Conservation (phyloP, 2,797 vertebrate genomes). For the Sebastes matsubarae region DNA sequence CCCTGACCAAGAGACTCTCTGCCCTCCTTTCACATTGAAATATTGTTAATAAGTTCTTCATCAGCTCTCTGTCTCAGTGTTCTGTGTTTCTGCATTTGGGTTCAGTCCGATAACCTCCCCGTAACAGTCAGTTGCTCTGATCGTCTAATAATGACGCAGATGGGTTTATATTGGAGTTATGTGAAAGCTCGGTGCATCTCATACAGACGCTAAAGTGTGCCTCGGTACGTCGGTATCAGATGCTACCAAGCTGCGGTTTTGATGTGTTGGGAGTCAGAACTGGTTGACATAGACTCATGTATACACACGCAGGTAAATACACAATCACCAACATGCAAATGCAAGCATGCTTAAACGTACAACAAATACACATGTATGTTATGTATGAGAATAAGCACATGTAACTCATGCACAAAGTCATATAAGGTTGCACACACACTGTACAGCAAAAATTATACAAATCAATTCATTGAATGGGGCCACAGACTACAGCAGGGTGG, state of each 20-base stretch:
- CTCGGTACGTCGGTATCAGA: not conserved
- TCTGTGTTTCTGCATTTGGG: not conserved
- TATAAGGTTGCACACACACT: not conserved
- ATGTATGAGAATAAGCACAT: not conserved
- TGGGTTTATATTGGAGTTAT: not conserved
- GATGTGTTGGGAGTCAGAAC: no score
- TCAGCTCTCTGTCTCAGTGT: not conserved
- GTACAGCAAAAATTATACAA: not conserved
- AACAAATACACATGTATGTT: not conserved
- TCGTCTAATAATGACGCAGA: no score
- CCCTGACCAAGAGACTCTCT: not conserved
- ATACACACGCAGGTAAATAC: not conserved
- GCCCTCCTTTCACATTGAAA: not conserved
- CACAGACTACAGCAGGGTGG: constrained; percentile 3
- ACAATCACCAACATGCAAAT: not conserved
- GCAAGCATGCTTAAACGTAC: not conserved
- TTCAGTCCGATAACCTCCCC: not conserved
- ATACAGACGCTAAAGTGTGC: accelerated
- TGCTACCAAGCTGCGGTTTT: no score
- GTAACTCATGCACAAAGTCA: not conserved
- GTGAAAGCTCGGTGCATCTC: not conserved
- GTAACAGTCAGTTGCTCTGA: not conserved
- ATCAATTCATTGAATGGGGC: not conserved
- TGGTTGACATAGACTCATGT: not conserved
- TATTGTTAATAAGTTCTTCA: not conserved